Evolutionary conservation across 2,113 vertebrate species (phyloP).

Genomic region (Nothocercus nigrocapillus): DNA sequence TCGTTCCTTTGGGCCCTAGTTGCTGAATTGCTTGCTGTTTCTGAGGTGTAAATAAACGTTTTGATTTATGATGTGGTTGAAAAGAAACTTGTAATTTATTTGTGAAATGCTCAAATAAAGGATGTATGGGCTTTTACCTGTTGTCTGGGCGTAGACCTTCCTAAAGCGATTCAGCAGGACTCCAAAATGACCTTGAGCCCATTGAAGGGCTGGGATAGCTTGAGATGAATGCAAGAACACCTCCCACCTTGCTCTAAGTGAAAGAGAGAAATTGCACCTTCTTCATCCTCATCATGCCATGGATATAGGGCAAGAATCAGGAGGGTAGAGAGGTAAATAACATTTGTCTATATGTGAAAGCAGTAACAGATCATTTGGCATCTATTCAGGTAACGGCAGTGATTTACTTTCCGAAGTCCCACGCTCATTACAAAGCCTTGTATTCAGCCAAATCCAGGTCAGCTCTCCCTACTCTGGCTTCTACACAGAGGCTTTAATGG

Average conservation of each 20-base stretch:
- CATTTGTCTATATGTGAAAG: not conserved
- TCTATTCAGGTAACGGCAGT: not conserved
- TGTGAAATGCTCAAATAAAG: constrained; percentile 78
- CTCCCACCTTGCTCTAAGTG: not conserved
- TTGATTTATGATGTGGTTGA: constrained; percentile 72
- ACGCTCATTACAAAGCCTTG: not conserved
- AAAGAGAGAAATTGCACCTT: not conserved
- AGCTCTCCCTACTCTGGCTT: not conserved
- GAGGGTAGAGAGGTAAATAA: not conserved
- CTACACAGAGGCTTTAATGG: not conserved
- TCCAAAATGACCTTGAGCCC: not conserved
- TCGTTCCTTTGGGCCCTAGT: constrained; percentile 57
- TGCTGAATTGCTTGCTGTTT: constrained; percentile 69
- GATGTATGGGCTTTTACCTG: constrained; percentile 71
- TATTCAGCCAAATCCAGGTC: not conserved
- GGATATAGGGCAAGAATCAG: not conserved
- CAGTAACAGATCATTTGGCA: not conserved
- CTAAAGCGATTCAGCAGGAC: not conserved
- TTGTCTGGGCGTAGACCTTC: constrained; percentile 26
- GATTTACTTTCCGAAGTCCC: not conserved
- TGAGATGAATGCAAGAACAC: not conserved
- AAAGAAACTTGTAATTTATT: constrained; percentile 78
- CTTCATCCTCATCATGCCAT: not conserved
- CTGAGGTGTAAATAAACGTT: constrained; percentile 74
- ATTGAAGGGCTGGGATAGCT: not conserved